Evolutionary conservation across 1,140 invertebrate genomes (phyloP), one percentile per base, ranked within the genome.

Genomic region (Odontomachus brunneus): DNA sequence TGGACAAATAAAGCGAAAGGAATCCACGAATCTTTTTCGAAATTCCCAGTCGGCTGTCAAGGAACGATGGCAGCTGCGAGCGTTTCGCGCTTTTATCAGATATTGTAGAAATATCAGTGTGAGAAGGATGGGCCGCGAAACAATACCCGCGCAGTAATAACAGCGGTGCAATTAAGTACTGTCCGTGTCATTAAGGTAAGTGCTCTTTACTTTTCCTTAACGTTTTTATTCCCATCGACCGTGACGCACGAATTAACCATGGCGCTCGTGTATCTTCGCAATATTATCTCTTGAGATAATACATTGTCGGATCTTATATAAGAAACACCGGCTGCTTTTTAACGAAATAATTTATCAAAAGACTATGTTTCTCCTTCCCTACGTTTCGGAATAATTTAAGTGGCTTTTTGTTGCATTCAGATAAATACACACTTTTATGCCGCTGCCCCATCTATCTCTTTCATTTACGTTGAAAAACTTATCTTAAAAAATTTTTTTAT

Each of bases 161-260:
- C 62, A 33, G 57, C 38, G 44, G 44, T 74, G 48, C 48, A 62
- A 82, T 82, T 75, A 75, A 82, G 44, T 38, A 74, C 55, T 29
- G 55, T 1, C 62, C 63, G 73, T 78, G 51, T 83, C 73, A 83
- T 83, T 83, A 83, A 78, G 44, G 67, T 75, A 53, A 83, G 74
- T 83, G 74, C 82, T 76, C 75, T 80, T 84, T 80, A 72, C 49
- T 57, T 63, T 81, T 72, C 12, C 75, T 78, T 78, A 69, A 49
- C 7, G 33, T 78, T 78, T 78, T 78, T 78, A 78, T 78, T 78
- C 48, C 22, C 63, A 67, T 78, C 63, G 51, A 67, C 62, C 63
- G 51, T 78, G 49, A 78, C 63, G 75, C 29, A 66, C 33, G 65
- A 78, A 17, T 55, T 80, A 80, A 80, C 75, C 17, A 80, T 26